Evolutionary conservation across 2,797 vertebrate genomes (phyloP), one percentile per base, ranked within the genome.

Genomic region (Gobio occitaniae): DNA sequence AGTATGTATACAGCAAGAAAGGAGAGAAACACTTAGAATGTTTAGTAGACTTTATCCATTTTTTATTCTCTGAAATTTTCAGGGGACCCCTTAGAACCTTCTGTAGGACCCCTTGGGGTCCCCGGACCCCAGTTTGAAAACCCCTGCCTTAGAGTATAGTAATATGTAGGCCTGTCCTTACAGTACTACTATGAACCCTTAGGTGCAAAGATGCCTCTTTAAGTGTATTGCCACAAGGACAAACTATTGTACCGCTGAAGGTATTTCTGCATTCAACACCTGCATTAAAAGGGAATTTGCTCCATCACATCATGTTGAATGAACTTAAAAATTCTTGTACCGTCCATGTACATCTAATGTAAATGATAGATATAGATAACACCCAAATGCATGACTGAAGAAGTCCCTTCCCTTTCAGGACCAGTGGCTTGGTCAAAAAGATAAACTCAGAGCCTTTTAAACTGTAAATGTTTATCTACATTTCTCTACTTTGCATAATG

Each of bases 401-500:
- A 68, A 71, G 63, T 44, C 50, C 25, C 81, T 66, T 59, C 63
- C 63, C 38, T 70, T 63, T 81, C n/a, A 25, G 32, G 50, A 59
- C 44, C 54, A 52, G 52, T 36, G n/a, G 41, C 54, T 76, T 80
- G 16, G 61, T 41, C 70, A 72, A 44, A 68, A 56, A 70, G 21
- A 76, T 52, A 21, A 21, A 75, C 61, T 9, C 54, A 82, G 50
- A 74, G 71, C 32, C 69, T 61, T 72, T 61, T 21, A 65, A n/a
- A 6, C 86, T 81, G 25, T 50, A 15, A 68, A 48, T 59, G 36
- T 80, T 80, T 74, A 66, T 80, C 21, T 41, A 29, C 54, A 56
- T 68, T 82, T 50, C 47, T 29, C 69, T 75, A 25, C 44, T 86
- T 78, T 81, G 71, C 78, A 61, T 86, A 48, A 38, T 59, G 25